Evolutionary conservation across 2,888 invertebrate species (phyloP).

Genomic region (Agrochola lota): DNA sequence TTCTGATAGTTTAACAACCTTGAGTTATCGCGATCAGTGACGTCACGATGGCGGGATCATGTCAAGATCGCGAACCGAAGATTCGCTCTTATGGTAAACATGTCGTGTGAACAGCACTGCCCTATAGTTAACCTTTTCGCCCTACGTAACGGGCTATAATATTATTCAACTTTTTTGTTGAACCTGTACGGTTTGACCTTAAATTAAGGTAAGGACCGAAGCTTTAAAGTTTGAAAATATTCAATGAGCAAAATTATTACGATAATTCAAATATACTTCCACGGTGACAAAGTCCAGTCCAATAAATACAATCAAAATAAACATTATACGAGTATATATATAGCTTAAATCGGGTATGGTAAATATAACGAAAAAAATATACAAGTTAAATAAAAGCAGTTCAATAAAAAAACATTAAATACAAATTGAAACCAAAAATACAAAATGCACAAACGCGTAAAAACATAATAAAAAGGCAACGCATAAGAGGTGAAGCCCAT

Average conservation of each 20-base stretch:
- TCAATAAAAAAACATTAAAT: background rate
- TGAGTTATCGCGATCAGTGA: constrained; percentile 73
- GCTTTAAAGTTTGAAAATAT: background rate
- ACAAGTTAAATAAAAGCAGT: constrained; percentile 13
- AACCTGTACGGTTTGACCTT: constrained; percentile 15
- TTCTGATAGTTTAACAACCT: constrained; percentile 69
- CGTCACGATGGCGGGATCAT: constrained; percentile 82
- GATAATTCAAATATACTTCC: background rate
- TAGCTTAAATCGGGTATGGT: background rate
- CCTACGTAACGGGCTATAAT: constrained; percentile 69
- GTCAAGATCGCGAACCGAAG: constrained; percentile 83
- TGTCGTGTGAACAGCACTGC: constrained; percentile 71
- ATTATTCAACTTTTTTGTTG: constrained; percentile 53
- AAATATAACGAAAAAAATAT: background rate
- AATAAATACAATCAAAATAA: background rate
- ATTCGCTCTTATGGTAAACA: constrained; percentile 83
- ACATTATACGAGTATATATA: too few relatives aligned
- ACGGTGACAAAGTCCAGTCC: background rate
- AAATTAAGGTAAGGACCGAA: constrained; percentile 4
- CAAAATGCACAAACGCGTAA: constrained; percentile 44
- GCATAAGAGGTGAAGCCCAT: constrained; percentile 66
- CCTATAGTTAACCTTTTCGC: constrained; percentile 67
- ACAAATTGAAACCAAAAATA: constrained; percentile 20
- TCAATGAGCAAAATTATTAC: background rate
- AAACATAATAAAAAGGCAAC: constrained; percentile 50